These are phyloP conservation scores for Steinernema hermaphroditum DNA, from an alignment of 2,888 invertebrate species.

Conservation along the genomic window DNA sequence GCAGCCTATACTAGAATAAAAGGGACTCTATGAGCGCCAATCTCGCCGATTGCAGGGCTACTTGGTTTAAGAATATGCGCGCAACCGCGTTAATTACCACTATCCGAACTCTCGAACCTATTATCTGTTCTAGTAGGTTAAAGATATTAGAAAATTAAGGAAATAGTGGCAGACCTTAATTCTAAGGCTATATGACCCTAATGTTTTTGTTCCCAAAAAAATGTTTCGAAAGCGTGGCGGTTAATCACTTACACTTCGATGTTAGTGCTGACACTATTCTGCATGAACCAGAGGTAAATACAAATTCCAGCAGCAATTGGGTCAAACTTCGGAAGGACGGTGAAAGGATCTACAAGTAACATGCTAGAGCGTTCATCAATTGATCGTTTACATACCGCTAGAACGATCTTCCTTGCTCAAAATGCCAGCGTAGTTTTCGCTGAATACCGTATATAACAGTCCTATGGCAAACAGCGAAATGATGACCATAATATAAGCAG, in stretches of 20 bases:
- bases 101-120: too few species aligned
- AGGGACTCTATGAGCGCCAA: too few species aligned
- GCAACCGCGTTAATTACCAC: too few species aligned
- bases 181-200: too few species aligned
- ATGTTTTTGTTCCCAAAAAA: too few species aligned
- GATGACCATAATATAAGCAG: slow-evolving; percentile 47
- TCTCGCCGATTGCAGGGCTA: too few species aligned
- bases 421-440: slow-evolving; percentile 50
- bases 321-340: slow-evolving; percentile 48
- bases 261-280: slow-evolving; percentile 42
- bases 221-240: background rate
- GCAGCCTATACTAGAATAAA: too few species aligned
- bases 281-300: slow-evolving; percentile 50
- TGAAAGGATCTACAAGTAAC: slow-evolving; percentile 31
- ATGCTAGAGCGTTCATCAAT: slow-evolving; percentile 34
- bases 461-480: slow-evolving; percentile 39
- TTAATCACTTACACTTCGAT: slow-evolving; percentile 47
- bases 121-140: too few species aligned
- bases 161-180: too few species aligned
- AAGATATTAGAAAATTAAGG: too few species aligned
- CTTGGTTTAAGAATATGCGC: too few species aligned
- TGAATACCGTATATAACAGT: slow-evolving; percentile 46
- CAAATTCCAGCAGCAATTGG: slow-evolving; percentile 46
- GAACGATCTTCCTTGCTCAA: slow-evolving; percentile 40
- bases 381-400: background rate